Evolutionary conservation across 2,888 invertebrate genomes (phyloP).

Genomic region (Trissonchulus latispiculum): DNA sequence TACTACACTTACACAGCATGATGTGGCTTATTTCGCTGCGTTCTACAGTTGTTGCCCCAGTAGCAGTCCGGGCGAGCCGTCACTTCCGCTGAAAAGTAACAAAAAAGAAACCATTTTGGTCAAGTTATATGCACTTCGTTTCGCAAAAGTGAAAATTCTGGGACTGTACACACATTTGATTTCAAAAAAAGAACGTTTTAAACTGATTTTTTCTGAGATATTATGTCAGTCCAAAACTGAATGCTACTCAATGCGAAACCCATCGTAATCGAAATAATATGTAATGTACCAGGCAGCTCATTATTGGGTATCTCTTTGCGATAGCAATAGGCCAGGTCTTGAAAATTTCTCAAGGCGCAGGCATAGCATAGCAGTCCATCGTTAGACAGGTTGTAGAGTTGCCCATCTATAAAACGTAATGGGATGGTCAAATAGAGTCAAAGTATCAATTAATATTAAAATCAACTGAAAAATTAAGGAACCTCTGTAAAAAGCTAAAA

Average conservation of each 20-base stretch:
- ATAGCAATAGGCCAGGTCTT: slow-evolving; percentile 5
- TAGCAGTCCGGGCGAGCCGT: slow-evolving; percentile 41
- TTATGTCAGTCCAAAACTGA: too few species aligned
- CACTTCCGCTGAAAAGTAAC: slow-evolving; percentile 37
- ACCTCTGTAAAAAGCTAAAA: too few species aligned
- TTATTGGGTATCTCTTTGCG: neutral
- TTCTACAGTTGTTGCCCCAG: slow-evolving; percentile 45
- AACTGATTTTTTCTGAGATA: too few species aligned
- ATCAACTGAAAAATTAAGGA: too few species aligned
- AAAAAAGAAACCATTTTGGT: too few species aligned
- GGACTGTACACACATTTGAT: neutral
- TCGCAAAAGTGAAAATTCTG: too few species aligned
- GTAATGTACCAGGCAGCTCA: neutral
- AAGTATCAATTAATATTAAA: too few species aligned
- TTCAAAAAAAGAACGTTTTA: neutral
- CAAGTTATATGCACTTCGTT: too few species aligned
- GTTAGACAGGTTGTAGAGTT: neutral
- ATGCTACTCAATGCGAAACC: too few species aligned
- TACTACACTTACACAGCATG: slow-evolving; percentile 10
- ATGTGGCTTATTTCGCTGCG: slow-evolving; percentile 35
- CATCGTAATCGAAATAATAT: too few species aligned
- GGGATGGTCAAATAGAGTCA: too few species aligned
- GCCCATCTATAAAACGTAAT: neutral
- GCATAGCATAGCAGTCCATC: neutral
- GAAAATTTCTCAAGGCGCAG: slow-evolving; percentile 2